Conservation (phyloP, 1,140 invertebrate genomes). For the Procambarus clarkii region DNA sequence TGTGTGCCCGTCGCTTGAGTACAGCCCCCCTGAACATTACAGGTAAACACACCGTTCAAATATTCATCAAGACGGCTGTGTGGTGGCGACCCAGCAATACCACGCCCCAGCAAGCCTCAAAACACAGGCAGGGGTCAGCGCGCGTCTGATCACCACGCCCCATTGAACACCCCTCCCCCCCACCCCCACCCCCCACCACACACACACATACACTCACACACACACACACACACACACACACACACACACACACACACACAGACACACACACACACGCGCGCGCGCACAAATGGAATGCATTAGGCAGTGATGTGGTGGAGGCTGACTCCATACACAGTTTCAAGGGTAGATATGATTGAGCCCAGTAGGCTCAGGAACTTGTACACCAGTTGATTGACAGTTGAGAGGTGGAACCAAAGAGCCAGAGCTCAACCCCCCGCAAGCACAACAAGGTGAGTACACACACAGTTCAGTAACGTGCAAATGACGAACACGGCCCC, state of each 20-base stretch:
- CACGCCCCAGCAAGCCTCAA: background rate
- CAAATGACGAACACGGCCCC: constrained; percentile 4
- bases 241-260: background rate
- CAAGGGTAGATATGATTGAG: too few species aligned
- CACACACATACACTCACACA: background rate
- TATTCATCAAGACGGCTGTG: background rate
- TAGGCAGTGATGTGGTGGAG: too few species aligned
- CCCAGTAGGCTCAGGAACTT: too few species aligned
- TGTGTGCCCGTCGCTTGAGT: background rate
- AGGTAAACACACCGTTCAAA: background rate
- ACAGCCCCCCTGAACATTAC: background rate
- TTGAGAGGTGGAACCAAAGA: too few species aligned
- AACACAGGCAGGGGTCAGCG: too few species aligned
- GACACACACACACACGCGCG: background rate
- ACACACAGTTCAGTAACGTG: too few species aligned
- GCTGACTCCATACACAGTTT: too few species aligned
- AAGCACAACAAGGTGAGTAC: too few species aligned
- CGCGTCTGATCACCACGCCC: background rate
- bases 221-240: background rate
- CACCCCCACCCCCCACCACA: background rate
- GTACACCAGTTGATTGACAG: too few species aligned
- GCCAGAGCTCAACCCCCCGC: too few species aligned
- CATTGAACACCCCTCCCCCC: background rate
- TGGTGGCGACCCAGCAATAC: background rate
- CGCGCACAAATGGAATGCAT: too few species aligned